Percentiles rank a stretch among this genome's conserved stretches.
Evolutionary conservation across 92 coral and sea anemone species (phyloP).

Genomic region (Paramuricea clavata): DNA sequence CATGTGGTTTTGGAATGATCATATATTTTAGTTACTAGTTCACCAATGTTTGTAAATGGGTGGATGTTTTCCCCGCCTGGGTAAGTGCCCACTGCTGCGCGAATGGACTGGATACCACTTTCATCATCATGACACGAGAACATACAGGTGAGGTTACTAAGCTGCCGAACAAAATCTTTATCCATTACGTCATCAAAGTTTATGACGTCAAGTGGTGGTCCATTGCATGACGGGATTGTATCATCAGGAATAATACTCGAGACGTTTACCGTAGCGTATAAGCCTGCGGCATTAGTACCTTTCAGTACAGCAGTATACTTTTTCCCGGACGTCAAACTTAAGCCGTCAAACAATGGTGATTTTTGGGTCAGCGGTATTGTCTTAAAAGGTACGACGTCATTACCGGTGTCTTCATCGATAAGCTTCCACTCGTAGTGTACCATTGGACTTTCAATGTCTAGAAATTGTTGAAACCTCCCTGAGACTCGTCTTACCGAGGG

Average conservation of each 20-base stretch:
- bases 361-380: constrained; percentile 78
- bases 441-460: constrained; percentile 90
- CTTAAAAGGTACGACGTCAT: constrained; percentile 70
- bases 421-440: constrained; percentile 88
- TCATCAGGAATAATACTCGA: constrained; percentile 83
- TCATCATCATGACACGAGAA: constrained; percentile 83
- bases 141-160: constrained; percentile 75
- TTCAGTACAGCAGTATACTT: constrained; percentile 77
- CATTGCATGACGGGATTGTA: constrained; percentile 74
- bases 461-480: constrained; percentile 74
- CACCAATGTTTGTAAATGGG: constrained; percentile 45
- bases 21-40: constrained; percentile 25
- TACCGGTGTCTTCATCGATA: constrained; percentile 49
- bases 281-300: constrained; percentile 91
- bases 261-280: constrained; percentile 67
- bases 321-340: constrained; percentile 74
- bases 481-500: constrained; percentile 82
- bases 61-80: constrained; percentile 80
- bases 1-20: constrained; percentile 65
- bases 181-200: constrained; percentile 63
- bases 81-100: constrained; percentile 88
- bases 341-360: constrained; percentile 82
- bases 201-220: constrained; percentile 74
- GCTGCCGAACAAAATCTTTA: constrained; percentile 82
- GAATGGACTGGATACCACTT: constrained; percentile 72